These are phyloP conservation scores for Galbula dea DNA, from an alignment of 2,113 vertebrate genomes.

Conservation along the genomic window DNA sequence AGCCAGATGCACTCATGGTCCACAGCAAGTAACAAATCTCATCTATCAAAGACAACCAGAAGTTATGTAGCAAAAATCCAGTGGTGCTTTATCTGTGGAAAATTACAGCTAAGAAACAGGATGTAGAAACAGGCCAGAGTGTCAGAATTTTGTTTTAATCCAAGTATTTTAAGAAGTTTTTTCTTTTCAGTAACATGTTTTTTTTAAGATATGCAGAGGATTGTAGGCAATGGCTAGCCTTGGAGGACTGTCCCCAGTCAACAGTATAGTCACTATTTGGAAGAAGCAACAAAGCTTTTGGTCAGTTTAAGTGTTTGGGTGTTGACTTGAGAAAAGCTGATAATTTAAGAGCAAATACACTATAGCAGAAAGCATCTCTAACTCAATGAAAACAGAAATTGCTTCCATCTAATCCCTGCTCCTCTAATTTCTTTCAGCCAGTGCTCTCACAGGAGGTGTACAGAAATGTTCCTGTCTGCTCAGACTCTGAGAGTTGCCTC, in stretches of 20 bases:
- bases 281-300: background rate
- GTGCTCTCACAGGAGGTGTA: background rate
- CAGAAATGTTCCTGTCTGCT: background rate
- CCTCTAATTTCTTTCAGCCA: background rate
- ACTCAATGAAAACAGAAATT: background rate
- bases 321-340: background rate
- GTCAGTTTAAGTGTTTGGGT: background rate
- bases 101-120: slow-evolving; percentile 20
- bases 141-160: slow-evolving; percentile 9
- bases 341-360: background rate
- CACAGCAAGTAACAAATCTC: background rate
- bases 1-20: background rate
- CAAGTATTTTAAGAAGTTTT: background rate
- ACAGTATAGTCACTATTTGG: background rate
- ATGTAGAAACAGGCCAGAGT: background rate
- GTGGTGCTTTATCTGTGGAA: background rate
- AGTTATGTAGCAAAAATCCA: background rate
- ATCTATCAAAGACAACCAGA: background rate
- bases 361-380: background rate
- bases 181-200: background rate
- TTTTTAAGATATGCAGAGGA: background rate
- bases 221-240: background rate
- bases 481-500: background rate
- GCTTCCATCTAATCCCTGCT: background rate
- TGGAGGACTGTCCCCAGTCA: background rate